These are phyloP conservation scores for Scolopax rusticola DNA, from an alignment of 2,797 vertebrate genomes.

Conservation along the genomic window DNA sequence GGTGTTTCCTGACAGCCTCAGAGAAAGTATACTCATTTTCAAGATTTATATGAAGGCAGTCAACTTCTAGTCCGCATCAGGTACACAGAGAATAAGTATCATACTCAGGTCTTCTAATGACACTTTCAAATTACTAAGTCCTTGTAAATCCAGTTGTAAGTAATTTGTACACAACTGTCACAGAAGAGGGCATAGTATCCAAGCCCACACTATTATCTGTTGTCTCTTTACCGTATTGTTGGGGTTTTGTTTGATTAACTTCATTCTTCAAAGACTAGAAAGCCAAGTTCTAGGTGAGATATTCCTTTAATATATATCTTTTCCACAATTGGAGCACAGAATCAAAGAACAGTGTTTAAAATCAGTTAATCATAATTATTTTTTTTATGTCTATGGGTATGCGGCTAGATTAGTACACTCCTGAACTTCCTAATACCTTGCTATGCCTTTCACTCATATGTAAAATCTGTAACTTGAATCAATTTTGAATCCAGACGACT, in stretches of 20 bases:
- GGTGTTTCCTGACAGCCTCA: not conserved
- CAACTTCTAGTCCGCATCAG: not conserved
- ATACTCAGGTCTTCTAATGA: not conserved
- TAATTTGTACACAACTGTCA: not conserved
- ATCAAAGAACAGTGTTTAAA: not conserved
- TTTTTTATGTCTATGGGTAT: not conserved
- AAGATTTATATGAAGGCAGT: not conserved
- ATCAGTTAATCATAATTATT: not conserved
- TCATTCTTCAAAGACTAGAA: not conserved
- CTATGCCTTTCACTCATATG: not conserved
- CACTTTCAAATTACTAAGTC: not conserved
- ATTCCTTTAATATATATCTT: not conserved
- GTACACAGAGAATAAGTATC: not conserved
- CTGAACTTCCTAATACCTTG: not conserved
- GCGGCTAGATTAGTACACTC: not conserved
- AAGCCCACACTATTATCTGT: not conserved
- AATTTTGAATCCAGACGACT: not conserved
- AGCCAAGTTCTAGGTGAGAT: not conserved
- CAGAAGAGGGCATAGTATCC: not conserved
- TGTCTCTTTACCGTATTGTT: not conserved
- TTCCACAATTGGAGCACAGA: not conserved
- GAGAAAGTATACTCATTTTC: not conserved
- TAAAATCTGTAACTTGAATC: not conserved
- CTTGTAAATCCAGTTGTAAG: not conserved
- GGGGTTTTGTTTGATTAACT: accelerated